These are phyloP conservation scores for Drosophila ficusphila DNA, from an alignment of 1,140 invertebrate genomes.

Conservation along the genomic window DNA sequence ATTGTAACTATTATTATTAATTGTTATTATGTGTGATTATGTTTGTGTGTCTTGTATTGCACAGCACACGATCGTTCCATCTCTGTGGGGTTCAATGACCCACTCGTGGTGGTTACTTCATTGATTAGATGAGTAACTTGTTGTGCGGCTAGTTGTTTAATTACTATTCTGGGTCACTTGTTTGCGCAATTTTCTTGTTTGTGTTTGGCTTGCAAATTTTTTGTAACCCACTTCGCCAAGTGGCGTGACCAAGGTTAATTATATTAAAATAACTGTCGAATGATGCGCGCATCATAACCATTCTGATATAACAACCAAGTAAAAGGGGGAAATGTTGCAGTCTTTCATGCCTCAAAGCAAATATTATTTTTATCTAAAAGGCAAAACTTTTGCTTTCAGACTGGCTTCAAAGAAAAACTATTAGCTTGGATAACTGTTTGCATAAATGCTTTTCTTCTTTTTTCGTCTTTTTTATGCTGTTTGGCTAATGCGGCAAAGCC, in stretches of 20 bases:
- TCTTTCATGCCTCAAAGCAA: constrained; percentile 1
- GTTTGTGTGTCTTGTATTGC: background rate
- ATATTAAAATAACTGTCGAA: constrained; percentile 58
- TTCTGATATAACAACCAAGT: constrained; percentile 34
- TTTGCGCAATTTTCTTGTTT: constrained; percentile 44
- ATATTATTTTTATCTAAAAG: background rate
- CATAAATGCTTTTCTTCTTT: constrained; percentile 25
- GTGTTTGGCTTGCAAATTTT: constrained; percentile 53
- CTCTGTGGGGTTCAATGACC: constrained; percentile 15
- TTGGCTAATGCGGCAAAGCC: constrained; percentile 32
- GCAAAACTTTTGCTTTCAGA: constrained; percentile 25
- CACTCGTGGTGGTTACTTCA: constrained; percentile 4
- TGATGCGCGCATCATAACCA: constrained; percentile 25
- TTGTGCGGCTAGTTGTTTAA: constrained; percentile 33
- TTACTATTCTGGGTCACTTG: constrained; percentile 52
- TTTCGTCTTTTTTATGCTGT: constrained; percentile 5
- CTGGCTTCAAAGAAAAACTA: constrained; percentile 6
- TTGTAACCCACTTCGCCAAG: constrained; percentile 69
- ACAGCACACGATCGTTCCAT: background rate
- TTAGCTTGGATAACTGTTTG: constrained; percentile 48
- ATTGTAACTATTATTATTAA: no score
- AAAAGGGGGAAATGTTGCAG: constrained; percentile 14
- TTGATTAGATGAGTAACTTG: constrained; percentile 46
- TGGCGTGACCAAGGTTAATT: constrained; percentile 77
- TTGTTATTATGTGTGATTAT: no score